A percentile compares a stretch with the other conserved stretches of the same genome.
phyloP scores from a whole-genome alignment of 2,797 vertebrate genomes.

The Cirrhinus mrigala region DNA sequence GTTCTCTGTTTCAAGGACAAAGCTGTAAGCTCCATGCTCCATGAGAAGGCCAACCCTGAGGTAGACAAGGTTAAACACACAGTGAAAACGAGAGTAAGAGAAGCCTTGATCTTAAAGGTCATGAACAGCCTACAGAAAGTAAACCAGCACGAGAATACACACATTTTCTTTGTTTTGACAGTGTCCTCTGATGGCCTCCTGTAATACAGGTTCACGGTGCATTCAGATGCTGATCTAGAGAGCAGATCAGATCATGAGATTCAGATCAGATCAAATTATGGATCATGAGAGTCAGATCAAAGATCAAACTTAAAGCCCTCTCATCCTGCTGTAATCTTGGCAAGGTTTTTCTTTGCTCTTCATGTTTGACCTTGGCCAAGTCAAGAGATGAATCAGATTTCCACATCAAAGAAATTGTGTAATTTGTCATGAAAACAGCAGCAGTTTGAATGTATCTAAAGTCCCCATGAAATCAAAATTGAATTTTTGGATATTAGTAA shows the following conservation, averaged over 20 bases:
- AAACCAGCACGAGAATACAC: neutral
- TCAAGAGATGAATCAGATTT: neutral
- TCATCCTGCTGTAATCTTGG: neutral
- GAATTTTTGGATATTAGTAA: too few species aligned
- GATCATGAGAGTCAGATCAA: neutral
- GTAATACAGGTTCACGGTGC: neutral
- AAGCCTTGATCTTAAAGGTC: constrained; percentile 37
- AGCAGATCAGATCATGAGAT: neutral
- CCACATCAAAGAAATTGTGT: neutral
- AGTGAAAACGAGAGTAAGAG: constrained; percentile 27
- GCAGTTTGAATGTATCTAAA: neutral
- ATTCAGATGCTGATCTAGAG: neutral
- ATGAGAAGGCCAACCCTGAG: neutral
- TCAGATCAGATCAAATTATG: neutral
- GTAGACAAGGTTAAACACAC: constrained; percentile 46
- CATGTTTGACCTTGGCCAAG: neutral
- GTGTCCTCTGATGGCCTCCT: neutral
- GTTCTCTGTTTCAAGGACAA: constrained; percentile 8
- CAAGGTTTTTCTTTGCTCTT: neutral
- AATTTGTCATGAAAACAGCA: neutral
- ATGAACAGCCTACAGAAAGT: neutral
- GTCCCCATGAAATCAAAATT: too few species aligned
- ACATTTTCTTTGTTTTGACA: neutral
- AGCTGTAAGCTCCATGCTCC: neutral
- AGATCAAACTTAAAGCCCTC: neutral